phyloP scores from a whole-genome alignment of 2,113 vertebrate species.

The Puntigrus tetrazona region DNA sequence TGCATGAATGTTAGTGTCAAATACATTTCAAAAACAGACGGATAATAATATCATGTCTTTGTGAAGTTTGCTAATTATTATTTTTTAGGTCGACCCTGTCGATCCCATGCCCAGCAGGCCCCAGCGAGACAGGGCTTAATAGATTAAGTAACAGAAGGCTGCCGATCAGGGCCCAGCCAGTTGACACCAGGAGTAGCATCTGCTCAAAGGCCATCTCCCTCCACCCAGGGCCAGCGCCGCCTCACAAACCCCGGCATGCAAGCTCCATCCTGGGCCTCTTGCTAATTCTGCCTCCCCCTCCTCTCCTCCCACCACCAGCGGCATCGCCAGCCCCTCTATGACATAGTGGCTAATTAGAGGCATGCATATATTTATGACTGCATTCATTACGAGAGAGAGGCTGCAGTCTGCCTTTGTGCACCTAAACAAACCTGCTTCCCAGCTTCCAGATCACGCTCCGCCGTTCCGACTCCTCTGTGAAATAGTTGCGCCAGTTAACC shows the following conservation, averaged over 20 bases:
- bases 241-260: conserved; percentile 69
- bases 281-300: conserved; percentile 52
- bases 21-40: neutral
- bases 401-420: conserved; percentile 27
- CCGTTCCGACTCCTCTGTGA: neutral
- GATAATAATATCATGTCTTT: neutral
- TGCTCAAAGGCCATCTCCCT: conserved; percentile 81
- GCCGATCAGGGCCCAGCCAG: conserved; percentile 65
- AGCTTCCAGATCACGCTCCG: neutral
- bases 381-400: conserved; percentile 72
- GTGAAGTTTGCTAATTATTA: conserved; percentile 7
- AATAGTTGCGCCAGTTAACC: neutral
- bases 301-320: conserved; percentile 13
- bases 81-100: conserved; percentile 46
- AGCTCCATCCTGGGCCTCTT: conserved; percentile 63
- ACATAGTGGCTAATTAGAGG: conserved; percentile 78
- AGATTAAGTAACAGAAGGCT: conserved; percentile 76
- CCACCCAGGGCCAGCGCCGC: conserved; percentile 68
- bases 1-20: neutral
- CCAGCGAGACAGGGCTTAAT: conserved; percentile 72
- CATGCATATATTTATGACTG: conserved; percentile 81
- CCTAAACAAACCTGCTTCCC: conserved; percentile 28
- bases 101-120: conserved; percentile 42
- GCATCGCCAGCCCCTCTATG: conserved; percentile 55
- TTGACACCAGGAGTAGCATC: conserved; percentile 74